Evolutionary conservation across 1,140 invertebrate genomes (phyloP), one percentile per base, ranked within the genome.

Genomic region (Tachypleus tridentatus): DNA sequence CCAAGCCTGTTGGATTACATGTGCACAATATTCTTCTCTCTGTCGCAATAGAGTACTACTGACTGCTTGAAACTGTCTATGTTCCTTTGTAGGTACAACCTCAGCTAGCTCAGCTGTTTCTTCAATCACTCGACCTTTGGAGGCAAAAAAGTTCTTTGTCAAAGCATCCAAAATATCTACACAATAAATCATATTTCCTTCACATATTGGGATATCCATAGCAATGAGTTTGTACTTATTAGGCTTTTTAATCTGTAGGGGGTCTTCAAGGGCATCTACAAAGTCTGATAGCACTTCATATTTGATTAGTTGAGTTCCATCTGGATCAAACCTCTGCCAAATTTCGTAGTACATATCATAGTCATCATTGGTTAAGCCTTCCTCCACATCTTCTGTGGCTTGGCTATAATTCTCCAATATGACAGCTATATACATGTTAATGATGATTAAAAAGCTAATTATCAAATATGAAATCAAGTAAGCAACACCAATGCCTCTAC

Each of bases 301-400:
- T 58, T 86, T 83, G 72, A 98, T 97, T 79, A 96, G 98, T 77
- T 97, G 92, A 4, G 93, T 96, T 61, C 95, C 95, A 73, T 97
- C 91, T 0, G 95, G 94, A 79, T 98, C 96, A 78, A 95, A 98
- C 73, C 94, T 88, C 76, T 97, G 94, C 96, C 96, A 98, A 70
- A 97, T 96, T 80, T 98, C 95, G 76, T 98, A 98, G 79, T 97
- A 98, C 93, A 98, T 97, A 76, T 98, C 96, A 80, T 98, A 98
- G 77, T 98, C 96, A 78, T 98, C 95, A 76, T 97, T 93, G 50
- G 95, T 98, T 58, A 98, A 81, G 73, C 95, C 95, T 78, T 98
- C 94, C 76, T 98, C 94, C 58, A 98, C 96, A 78, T 98, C 96
- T 80, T 98, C 95, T 54, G 94, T 98, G 56, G 95, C 95, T 80